These are phyloP conservation scores for Chrysomela aeneicollis DNA, from an alignment of 2,888 invertebrate species.

Conservation along the genomic window DNA sequence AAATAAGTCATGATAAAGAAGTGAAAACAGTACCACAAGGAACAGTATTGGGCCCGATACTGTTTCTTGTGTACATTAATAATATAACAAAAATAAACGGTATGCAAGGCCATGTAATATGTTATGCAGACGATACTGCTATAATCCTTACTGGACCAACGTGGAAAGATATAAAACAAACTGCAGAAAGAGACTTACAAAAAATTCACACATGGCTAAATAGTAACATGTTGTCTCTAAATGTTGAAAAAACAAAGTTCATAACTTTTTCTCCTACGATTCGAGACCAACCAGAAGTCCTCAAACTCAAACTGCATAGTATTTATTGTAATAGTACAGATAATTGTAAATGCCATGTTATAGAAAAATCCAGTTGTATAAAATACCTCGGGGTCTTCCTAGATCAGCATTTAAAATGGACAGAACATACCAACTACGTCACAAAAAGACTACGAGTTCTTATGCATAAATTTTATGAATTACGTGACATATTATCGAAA, in stretches of 20 bases:
- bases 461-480: conserved; percentile 9
- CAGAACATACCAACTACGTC: too few species aligned
- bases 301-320: too few species aligned
- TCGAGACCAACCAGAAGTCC: neutral
- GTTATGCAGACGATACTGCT: conserved; percentile 11
- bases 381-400: too few species aligned
- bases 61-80: conserved; percentile 14
- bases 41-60: conserved; percentile 10
- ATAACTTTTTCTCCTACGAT: neutral
- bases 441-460: too few species aligned
- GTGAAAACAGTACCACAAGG: neutral
- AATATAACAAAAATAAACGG: conserved; percentile 6
- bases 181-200: conserved; percentile 8
- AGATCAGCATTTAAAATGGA: too few species aligned
- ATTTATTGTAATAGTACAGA: too few species aligned
- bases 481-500: conserved; percentile 4
- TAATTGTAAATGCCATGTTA: too few species aligned
- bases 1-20: neutral
- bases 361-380: too few species aligned
- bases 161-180: conserved; percentile 6
- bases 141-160: conserved; percentile 1
- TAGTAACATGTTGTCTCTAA: neutral
- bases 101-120: conserved; percentile 7
- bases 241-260: conserved; percentile 9
- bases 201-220: conserved; percentile 11